Evolutionary conservation across 2,113 vertebrate genomes (phyloP), one percentile per base, ranked within the genome.

Genomic region (Rhizomys pruinosus): DNA sequence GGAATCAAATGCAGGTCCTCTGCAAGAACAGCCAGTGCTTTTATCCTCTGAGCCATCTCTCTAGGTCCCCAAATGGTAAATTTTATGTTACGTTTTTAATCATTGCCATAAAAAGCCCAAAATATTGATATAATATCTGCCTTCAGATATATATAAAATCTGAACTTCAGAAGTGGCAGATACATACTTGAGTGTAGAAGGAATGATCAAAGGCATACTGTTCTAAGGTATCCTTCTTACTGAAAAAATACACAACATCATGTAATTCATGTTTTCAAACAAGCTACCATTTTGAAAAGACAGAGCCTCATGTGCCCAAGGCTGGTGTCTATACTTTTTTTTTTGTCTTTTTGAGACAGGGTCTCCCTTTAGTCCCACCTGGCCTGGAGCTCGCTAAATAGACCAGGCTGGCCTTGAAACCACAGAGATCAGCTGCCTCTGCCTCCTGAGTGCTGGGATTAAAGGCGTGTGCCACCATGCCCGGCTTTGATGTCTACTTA

Each of bases 71-170:
- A 77, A 68, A 89, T 91, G 80, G 72, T 84, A 69, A 63, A 34
- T 74, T 93, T 90, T 64, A 90, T 64, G 55, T 64, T 84, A 77
- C 44, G n/a, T 64, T 34, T 71, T 89, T 86, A n/a, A 76, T 93
- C 91, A 81, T 27, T 27, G 92, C 13, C 69, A 76, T 32, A 86
- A 85, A 89, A 90, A 81, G 42, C 44, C n/a, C 44, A 78, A 91
- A 79, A 76, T 13, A 84, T 25, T 82, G 78, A 22, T 77, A 19
- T 59, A 63, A 85, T 74, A 86, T 91, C 29, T 76, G 61, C 34
- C 27, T n/a, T n/a, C n/a, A n/a, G n/a, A n/a, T n/a, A n/a, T n/a
- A n/a, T n/a, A n/a, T n/a, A 90, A 84, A 84, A 73, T 29, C 57
- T 92, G 87, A 85, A 88, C 17, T 74, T 91, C 74, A 47, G 79